Percentiles rank a stretch among this genome's conserved stretches.
Conservation (phyloP, 2,888 invertebrate genomes). For the Elgonia sp. region DNA sequence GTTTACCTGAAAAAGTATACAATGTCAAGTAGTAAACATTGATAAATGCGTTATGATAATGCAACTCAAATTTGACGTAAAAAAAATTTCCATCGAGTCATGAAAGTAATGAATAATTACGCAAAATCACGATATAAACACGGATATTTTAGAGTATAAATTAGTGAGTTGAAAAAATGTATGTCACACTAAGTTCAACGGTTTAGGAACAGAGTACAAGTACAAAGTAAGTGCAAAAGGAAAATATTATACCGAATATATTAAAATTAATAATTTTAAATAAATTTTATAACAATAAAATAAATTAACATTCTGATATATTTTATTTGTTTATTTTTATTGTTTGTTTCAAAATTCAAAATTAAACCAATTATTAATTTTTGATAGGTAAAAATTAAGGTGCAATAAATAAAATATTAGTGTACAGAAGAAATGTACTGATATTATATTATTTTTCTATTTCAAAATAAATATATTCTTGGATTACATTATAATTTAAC, state of each 20-base stretch:
- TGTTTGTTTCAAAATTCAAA: not conserved
- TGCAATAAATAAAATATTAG: not conserved
- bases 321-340: not conserved
- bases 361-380: too few species aligned
- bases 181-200: conserved; percentile 42
- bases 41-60: conserved; percentile 59
- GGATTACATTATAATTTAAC: too few species aligned
- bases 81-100: conserved; percentile 67
- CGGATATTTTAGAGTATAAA: conserved; percentile 70
- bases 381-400: not conserved
- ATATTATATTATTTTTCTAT: too few species aligned
- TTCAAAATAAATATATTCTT: not conserved
- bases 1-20: conserved; percentile 52
- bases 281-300: not conserved
- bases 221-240: not conserved
- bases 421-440: too few species aligned
- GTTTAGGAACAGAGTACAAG: conserved; percentile 41
- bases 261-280: not conserved
- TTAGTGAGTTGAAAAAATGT: conserved; percentile 47
- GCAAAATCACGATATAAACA: conserved; percentile 62
- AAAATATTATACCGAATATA: not conserved
- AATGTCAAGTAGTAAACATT: conserved; percentile 52
- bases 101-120: conserved; percentile 67
- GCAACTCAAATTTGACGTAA: conserved; percentile 58
- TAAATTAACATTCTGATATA: not conserved